Evolutionary conservation across 2,113 vertebrate genomes (phyloP).

Genomic region (Oncorhynchus nerka): DNA sequence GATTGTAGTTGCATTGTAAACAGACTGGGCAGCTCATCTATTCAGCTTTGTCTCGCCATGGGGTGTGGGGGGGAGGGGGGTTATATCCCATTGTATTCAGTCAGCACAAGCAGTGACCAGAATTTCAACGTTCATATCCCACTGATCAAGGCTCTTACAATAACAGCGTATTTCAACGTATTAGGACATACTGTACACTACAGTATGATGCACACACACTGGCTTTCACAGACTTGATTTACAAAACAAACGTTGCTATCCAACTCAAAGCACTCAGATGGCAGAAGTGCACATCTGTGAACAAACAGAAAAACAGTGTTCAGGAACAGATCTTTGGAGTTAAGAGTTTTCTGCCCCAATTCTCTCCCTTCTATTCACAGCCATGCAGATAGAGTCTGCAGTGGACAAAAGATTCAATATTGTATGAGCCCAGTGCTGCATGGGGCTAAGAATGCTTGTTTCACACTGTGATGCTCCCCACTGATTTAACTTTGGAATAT

Average conservation of each 20-base stretch:
- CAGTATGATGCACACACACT: no score
- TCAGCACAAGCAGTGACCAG: no score
- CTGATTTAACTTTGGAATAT: conserved; percentile 53
- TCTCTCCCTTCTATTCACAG: conserved; percentile 36
- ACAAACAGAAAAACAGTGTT: conserved; percentile 33
- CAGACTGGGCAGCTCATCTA: no score
- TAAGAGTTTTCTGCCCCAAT: conserved; percentile 54
- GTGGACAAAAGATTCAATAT: conserved; percentile 56
- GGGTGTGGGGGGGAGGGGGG: no score
- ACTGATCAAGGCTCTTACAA: neutral
- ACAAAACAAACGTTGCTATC: no score
- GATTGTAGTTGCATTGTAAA: no score
- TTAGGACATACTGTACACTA: conserved; percentile 3
- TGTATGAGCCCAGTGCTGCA: conserved; percentile 48
- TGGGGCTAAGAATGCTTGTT: conserved; percentile 30
- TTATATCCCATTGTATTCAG: no score
- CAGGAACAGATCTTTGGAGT: conserved; percentile 12
- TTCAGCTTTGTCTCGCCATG: no score
- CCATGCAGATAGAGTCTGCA: conserved; percentile 34
- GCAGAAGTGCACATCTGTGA: neutral
- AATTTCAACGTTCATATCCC: no score
- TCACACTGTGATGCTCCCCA: conserved; percentile 46
- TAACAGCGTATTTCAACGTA: conserved; percentile 24
- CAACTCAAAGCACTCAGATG: no score
- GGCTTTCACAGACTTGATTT: no score